Evolutionary conservation across 2,888 invertebrate genomes (phyloP).

Genomic region (Melinaea marsaeus): DNA sequence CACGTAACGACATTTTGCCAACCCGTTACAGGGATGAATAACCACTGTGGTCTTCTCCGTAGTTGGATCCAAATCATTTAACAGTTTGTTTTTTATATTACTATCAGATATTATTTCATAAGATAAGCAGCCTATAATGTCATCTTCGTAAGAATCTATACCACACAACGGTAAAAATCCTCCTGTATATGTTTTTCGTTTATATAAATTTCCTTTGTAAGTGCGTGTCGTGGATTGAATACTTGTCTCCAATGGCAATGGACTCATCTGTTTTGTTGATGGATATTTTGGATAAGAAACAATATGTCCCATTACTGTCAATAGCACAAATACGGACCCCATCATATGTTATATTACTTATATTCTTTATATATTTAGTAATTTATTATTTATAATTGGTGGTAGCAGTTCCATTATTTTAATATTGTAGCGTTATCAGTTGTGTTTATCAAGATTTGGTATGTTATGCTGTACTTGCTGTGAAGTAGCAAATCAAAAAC

Average conservation of each 20-base stretch:
- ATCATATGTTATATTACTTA: not conserved
- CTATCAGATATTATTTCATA: conserved; percentile 9
- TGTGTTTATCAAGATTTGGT: not conserved
- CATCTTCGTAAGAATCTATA: conserved; percentile 27
- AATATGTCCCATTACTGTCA: not conserved
- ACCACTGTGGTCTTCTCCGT: not conserved
- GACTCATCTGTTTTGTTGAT: not conserved
- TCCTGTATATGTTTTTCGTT: not conserved
- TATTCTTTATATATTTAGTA: not conserved
- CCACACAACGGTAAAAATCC: conserved; percentile 17
- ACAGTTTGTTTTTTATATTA: not conserved
- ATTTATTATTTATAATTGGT: not conserved
- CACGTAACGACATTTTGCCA: conserved; percentile 14
- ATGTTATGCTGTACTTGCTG: not conserved
- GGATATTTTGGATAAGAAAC: not conserved
- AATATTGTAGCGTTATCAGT: not conserved
- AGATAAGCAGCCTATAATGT: conserved; percentile 18
- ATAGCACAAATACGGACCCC: not conserved
- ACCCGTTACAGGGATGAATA: conserved; percentile 4
- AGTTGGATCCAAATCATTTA: not conserved
- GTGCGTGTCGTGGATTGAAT: not conserved
- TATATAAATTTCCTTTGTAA: not conserved
- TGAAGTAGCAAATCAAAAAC: not conserved
- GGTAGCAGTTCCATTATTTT: not conserved
- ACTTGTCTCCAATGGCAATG: not conserved